A percentile compares a stretch with the other conserved stretches of the same genome.
phyloP scores from a whole-genome alignment of 2,797 vertebrate species.

The Dromococcyx pavoninus region DNA sequence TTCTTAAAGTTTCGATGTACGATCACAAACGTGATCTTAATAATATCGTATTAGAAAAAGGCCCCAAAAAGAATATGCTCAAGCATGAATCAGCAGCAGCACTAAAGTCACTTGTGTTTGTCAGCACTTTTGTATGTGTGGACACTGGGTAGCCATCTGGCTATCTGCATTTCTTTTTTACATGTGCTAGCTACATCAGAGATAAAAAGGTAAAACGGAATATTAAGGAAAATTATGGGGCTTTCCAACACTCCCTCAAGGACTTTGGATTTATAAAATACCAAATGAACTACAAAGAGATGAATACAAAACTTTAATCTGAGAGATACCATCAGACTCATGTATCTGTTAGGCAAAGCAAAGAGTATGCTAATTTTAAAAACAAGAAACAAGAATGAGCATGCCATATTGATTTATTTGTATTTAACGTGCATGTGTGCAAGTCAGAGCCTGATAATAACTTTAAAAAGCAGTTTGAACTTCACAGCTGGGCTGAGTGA shows the following conservation, averaged over 20 bases:
- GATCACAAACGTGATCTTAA: background rate
- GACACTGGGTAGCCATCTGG: background rate
- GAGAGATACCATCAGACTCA: conserved; percentile 22
- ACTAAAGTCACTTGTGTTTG: background rate
- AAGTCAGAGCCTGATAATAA: conserved; percentile 47
- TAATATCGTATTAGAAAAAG: background rate
- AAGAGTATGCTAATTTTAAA: conserved; percentile 58
- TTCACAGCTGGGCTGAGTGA: conserved; percentile 54
- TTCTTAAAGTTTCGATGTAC: background rate
- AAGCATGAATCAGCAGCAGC: background rate
- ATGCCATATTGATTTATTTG: conserved; percentile 57
- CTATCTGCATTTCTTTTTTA: conserved; percentile 9
- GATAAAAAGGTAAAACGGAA: conserved; percentile 41
- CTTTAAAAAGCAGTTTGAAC: conserved; percentile 56
- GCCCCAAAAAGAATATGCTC: background rate
- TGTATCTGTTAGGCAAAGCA: conserved; percentile 53
- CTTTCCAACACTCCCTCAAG: conserved; percentile 55
- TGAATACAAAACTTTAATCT: conserved; percentile 50
- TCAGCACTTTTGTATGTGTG: background rate
- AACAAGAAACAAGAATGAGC: conserved; percentile 53
- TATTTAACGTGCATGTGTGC: conserved; percentile 38
- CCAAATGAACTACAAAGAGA: conserved; percentile 56
- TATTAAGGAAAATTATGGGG: conserved; percentile 35
- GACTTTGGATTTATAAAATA: conserved; percentile 47
- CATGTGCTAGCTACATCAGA: background rate